Evolutionary conservation across 2,888 invertebrate species (phyloP), one percentile per base, ranked within the genome.

Genomic region (Syrphus vitripennis): DNA sequence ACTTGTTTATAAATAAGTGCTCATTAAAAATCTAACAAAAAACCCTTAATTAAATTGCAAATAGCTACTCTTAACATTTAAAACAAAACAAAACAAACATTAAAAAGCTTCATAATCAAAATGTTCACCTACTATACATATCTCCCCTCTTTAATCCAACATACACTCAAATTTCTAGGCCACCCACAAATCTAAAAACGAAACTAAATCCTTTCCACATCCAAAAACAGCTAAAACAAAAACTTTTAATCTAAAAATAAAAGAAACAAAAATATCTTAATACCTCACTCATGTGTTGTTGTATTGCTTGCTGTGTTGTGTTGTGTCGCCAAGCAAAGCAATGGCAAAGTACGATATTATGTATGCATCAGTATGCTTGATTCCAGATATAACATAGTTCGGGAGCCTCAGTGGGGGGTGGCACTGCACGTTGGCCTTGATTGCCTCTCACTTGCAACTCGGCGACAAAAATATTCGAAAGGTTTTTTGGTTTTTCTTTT

Each of bases 351-450:
- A 70, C 45, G 76, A 67, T 67, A 72, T 77, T 63, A 59, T 37
- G 21, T 31, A 31, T 74, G 74, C 59, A 14, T 42, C 34, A 53
- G 21, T 31, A 31, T 74, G 74, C 59, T 14, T 42, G 42, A 53
- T 79, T 79, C 63, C 79, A 79, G 72, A 65, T 69, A 59, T 34
- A 6, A 71, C 21, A 70, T 31, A 34, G 37, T 48, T 57, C 65
- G 57, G 76, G 50, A 75, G 55, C 31, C 84, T 77, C 72, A 45
- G 84, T 81, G 84, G 84, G 84, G 76, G 81, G 81, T 21, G 81
- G 76, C 50, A 76, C 50, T 80, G 61, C 72, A 84, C 67, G 81
- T 84, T 84, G 84, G 84, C 84, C 81, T 81, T 84, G 84, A 84
- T 84, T 76, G 67, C 80, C 78, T 83, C 78, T 72, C 78, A 69